Conservation (phyloP, 2,888 invertebrate species). For the Acronicta alni region DNA sequence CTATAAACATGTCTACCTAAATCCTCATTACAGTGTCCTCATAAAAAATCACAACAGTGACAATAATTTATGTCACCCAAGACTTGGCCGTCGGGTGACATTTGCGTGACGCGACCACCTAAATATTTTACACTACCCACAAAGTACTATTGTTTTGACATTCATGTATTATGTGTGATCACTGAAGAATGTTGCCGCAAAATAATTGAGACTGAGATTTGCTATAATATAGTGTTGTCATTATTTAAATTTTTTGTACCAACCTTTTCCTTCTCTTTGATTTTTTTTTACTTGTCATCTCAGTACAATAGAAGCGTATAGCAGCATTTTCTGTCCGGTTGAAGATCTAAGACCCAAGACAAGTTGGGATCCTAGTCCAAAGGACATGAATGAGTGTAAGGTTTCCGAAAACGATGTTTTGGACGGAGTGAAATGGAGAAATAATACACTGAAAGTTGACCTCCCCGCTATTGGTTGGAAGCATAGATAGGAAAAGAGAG, state of each 20-base stretch:
- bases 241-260: background rate
- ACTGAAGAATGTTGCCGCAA: constrained; percentile 10
- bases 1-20: constrained; percentile 10
- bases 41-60: constrained; percentile 28
- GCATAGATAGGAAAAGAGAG: too few relatives aligned
- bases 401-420: too few relatives aligned
- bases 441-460: too few relatives aligned
- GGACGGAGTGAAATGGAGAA: too few relatives aligned
- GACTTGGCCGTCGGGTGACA: constrained; percentile 39
- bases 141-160: constrained; percentile 45
- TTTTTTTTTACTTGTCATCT: background rate
- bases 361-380: too few relatives aligned
- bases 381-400: too few relatives aligned
- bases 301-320: too few relatives aligned
- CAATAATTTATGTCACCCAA: constrained; percentile 15
- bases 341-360: too few relatives aligned
- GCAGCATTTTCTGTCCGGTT: too few relatives aligned
- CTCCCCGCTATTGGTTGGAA: too few relatives aligned
- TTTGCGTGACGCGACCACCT: constrained; percentile 49
- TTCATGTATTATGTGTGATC: constrained; percentile 43
- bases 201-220: background rate
- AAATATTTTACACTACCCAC: constrained; percentile 30
- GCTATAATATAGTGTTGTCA: background rate
- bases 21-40: background rate
- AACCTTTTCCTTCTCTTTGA: background rate